phyloP scores from a whole-genome alignment of 1,140 invertebrate genomes.

The Gonatopus flavifemur region DNA sequence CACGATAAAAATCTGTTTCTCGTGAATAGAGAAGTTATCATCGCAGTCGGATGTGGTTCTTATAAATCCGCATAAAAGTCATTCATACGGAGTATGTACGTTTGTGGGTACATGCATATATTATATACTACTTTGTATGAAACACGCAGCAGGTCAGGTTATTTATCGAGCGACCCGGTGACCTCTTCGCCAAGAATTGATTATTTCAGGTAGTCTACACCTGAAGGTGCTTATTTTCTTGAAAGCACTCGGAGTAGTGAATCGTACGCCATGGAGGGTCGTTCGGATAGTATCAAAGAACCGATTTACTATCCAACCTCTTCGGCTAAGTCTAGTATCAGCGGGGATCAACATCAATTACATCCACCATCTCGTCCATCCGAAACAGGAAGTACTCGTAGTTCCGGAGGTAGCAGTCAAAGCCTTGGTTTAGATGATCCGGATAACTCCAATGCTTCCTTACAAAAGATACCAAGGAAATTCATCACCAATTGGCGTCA shows the following conservation, averaged over 20 bases:
- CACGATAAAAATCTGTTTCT: too few species aligned
- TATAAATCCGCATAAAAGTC: too few species aligned
- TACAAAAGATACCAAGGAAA: constrained; percentile 65
- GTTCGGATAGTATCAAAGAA: constrained; percentile 37
- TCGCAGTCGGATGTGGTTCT: too few species aligned
- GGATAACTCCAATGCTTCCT: constrained; percentile 42
- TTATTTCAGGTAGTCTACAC: constrained; percentile 28
- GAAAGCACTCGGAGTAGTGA: constrained; percentile 16
- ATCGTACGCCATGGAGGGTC: constrained; percentile 33
- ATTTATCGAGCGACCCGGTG: constrained; percentile 40
- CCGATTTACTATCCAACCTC: constrained; percentile 29
- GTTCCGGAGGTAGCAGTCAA: constrained; percentile 32
- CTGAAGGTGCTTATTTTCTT: constrained; percentile 10
- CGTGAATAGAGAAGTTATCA: too few species aligned
- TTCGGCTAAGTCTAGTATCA: constrained; percentile 15
- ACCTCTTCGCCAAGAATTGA: constrained; percentile 31
- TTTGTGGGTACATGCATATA: too few species aligned
- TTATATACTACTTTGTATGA: too few species aligned
- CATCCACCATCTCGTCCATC: too few species aligned
- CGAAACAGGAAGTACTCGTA: constrained; percentile 31
- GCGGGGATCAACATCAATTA: background rate
- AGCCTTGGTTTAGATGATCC: constrained; percentile 35
- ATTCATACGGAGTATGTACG: too few species aligned
- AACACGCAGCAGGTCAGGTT: too few species aligned
- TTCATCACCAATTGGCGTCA: constrained; percentile 70